phyloP scores from a whole-genome alignment of 2,797 vertebrate species.

The Sciaenops ocellatus region DNA sequence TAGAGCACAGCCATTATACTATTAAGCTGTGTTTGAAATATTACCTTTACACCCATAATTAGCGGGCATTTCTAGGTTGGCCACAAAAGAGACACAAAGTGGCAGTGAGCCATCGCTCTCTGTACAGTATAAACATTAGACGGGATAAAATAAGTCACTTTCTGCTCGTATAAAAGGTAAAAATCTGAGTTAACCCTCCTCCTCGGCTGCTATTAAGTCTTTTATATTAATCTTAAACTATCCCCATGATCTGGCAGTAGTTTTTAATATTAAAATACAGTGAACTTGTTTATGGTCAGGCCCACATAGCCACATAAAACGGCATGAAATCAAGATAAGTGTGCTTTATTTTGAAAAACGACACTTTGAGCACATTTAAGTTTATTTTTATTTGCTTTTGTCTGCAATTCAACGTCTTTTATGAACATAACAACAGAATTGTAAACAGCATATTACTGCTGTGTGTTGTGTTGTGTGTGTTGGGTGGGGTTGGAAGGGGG shows the following conservation, averaged over 20 bases:
- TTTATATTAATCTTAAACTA: slow-evolving; percentile 22
- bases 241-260: slow-evolving; percentile 18
- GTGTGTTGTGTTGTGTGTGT: slow-evolving; percentile 38
- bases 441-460: slow-evolving; percentile 49
- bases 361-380: slow-evolving; percentile 1
- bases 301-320: slow-evolving; percentile 12
- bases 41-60: slow-evolving; percentile 39
- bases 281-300: slow-evolving; percentile 13
- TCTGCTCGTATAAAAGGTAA: neutral
- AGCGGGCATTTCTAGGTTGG: slow-evolving; percentile 16
- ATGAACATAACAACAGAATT: slow-evolving; percentile 20
- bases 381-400: slow-evolving; percentile 2
- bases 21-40: slow-evolving; percentile 49
- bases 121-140: neutral
- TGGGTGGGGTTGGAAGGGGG: no score
- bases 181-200: neutral
- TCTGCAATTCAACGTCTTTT: slow-evolving; percentile 23
- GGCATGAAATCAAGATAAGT: slow-evolving; percentile 28
- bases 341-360: neutral
- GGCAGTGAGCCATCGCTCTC: slow-evolving; percentile 11
- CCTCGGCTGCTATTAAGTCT: slow-evolving; percentile 8
- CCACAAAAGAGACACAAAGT: slow-evolving; percentile 25
- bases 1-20: slow-evolving; percentile 17
- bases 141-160: slow-evolving; percentile 18
- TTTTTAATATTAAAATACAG: slow-evolving; percentile 15